These are phyloP conservation scores for Eptesicus fuscus DNA, from an alignment of 2,113 vertebrate species.

Conservation along the genomic window DNA sequence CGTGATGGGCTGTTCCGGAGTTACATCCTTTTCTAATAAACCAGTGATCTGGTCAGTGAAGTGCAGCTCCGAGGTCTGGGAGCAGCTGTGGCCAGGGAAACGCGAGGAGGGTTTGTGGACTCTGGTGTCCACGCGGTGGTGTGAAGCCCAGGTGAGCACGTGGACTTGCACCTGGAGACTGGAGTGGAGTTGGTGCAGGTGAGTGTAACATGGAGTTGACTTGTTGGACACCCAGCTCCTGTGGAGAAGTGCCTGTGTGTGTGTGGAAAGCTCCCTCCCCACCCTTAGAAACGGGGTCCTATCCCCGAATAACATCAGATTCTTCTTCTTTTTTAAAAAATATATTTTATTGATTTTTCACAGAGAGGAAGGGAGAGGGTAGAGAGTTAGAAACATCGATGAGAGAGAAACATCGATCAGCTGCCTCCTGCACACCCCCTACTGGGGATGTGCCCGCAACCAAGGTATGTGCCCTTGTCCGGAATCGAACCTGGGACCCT, in stretches of 20 bases:
- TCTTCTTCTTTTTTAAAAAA: background rate
- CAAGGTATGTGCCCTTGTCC: too few species aligned
- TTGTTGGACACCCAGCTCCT: background rate
- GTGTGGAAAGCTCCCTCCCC: background rate
- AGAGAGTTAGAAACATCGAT: too few species aligned
- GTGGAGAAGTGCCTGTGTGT: background rate
- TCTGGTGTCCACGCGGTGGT: background rate
- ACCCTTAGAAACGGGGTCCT: background rate
- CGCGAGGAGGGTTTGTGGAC: background rate
- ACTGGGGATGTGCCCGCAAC: too few species aligned
- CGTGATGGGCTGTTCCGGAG: background rate
- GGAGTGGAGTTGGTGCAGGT: background rate
- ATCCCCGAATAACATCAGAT: background rate
- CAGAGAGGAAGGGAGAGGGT: too few species aligned
- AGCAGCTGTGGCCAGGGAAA: background rate
- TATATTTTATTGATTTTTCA: too few species aligned
- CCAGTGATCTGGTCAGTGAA: background rate
- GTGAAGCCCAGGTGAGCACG: background rate
- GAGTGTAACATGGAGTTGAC: background rate
- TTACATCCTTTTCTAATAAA: background rate
- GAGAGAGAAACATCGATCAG: too few species aligned
- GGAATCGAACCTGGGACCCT: too few species aligned
- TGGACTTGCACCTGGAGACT: background rate
- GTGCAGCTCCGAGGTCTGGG: background rate
- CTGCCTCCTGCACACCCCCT: too few species aligned